Conservation (phyloP, 2,888 invertebrate genomes). For the Loripinus fragilis region DNA sequence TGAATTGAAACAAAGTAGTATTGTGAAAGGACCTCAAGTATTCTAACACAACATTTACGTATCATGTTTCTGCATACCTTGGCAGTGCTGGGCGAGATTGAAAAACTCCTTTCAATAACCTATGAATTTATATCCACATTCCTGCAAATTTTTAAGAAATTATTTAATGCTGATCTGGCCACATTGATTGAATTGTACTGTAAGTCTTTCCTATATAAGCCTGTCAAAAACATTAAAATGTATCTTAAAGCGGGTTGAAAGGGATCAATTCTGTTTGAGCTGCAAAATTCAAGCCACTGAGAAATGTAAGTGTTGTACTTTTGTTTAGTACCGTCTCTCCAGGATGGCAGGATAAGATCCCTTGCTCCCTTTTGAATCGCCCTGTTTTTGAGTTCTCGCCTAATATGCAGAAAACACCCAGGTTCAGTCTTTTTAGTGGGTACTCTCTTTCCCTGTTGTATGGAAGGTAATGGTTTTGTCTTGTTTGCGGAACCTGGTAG, state of each 20-base stretch:
- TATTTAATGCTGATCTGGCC: too few species aligned
- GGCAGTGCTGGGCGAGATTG: too few species aligned
- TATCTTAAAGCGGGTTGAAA: too few species aligned
- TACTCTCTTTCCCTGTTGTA: conserved; percentile 6
- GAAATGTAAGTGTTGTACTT: too few species aligned
- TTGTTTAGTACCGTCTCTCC: conserved; percentile 15
- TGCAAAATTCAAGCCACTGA: conserved; percentile 19
- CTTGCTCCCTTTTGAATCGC: too few species aligned
- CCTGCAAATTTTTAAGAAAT: conserved; percentile 19
- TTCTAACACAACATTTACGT: neutral
- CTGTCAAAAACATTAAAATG: too few species aligned
- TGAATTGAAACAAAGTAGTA: neutral
- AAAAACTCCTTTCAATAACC: neutral
- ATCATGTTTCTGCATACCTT: conserved; percentile 10
- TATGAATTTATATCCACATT: conserved; percentile 8
- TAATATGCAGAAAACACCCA: too few species aligned
- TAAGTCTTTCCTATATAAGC: too few species aligned
- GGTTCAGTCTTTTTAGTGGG: conserved; percentile 13
- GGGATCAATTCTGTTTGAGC: conserved; percentile 6
- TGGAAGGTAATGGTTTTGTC: conserved; percentile 17
- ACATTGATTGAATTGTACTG: too few species aligned
- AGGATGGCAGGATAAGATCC: conserved; percentile 9
- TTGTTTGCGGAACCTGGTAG: conserved; percentile 10
- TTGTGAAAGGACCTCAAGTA: neutral
- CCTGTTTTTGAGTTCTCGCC: conserved; percentile 6